Evolutionary conservation across 2,888 invertebrate species (phyloP).

Genomic region (Volucella zonaria): DNA sequence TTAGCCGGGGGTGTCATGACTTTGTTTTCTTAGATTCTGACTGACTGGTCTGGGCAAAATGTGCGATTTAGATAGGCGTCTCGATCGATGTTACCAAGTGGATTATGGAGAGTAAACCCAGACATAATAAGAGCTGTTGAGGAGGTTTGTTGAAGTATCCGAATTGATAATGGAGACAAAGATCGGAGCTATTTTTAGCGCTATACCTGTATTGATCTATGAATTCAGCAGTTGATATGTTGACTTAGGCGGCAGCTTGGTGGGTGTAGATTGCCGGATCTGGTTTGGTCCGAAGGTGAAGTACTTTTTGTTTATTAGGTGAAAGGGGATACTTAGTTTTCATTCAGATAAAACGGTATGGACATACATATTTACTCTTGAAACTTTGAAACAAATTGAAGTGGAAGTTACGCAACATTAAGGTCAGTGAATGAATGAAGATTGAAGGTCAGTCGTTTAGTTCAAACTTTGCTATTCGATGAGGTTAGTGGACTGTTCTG

Average conservation of each 20-base stretch:
- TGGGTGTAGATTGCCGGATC: conserved; percentile 15
- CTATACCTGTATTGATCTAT: not conserved
- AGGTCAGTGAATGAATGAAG: not conserved
- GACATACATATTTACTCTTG: too few relatives aligned
- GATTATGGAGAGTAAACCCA: conserved; percentile 57
- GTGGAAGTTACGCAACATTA: not conserved
- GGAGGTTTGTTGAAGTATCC: conserved; percentile 8
- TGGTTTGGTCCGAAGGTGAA: not conserved
- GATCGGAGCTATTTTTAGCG: conserved; percentile 16
- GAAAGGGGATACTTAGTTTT: too few relatives aligned
- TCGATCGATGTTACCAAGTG: conserved; percentile 36
- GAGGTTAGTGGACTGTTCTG: too few relatives aligned
- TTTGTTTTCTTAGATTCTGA: conserved; percentile 34
- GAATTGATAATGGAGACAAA: conserved; percentile 23
- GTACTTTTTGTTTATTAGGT: not conserved
- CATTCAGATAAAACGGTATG: too few relatives aligned
- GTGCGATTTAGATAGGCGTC: conserved; percentile 61
- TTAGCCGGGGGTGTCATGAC: conserved; percentile 52
- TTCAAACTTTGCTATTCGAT: too few relatives aligned
- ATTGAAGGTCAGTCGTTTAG: not conserved
- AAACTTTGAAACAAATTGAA: not conserved
- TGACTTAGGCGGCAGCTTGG: conserved; percentile 24
- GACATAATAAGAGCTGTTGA: conserved; percentile 34
- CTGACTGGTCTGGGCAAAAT: conserved; percentile 44
- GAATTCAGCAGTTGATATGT: conserved; percentile 24